phyloP scores from a whole-genome alignment of 1,140 invertebrate species.

The Lethrus apterus region DNA sequence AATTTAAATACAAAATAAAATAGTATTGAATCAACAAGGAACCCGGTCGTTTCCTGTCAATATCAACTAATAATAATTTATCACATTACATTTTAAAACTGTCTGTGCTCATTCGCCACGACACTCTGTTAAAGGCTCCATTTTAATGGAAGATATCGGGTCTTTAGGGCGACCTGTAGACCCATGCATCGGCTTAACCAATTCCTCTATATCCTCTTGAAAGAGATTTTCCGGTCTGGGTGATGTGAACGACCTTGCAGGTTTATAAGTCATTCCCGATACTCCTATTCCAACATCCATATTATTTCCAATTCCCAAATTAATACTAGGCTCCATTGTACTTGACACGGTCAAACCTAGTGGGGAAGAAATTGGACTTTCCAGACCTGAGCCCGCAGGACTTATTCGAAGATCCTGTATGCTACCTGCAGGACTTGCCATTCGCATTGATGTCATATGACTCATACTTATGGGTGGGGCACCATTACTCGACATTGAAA shows the following conservation, averaged over 20 bases:
- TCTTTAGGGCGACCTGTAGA: slow-evolving; percentile 30
- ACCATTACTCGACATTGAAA: slow-evolving; percentile 38
- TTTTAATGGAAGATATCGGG: slow-evolving; percentile 42
- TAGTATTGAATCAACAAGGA: slow-evolving; percentile 9
- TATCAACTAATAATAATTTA: slow-evolving; percentile 37
- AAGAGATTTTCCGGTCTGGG: slow-evolving; percentile 54
- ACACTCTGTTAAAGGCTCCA: slow-evolving; percentile 48
- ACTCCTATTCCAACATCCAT: slow-evolving; percentile 48
- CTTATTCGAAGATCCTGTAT: slow-evolving; percentile 39
- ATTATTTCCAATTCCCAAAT: slow-evolving; percentile 43
- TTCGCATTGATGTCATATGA: slow-evolving; percentile 34
- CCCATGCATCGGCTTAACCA: slow-evolving; percentile 47
- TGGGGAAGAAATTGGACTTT: slow-evolving; percentile 48
- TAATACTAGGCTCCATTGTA: slow-evolving; percentile 37
- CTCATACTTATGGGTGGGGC: slow-evolving; percentile 37
- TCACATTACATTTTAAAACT: slow-evolving; percentile 37
- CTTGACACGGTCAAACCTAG: slow-evolving; percentile 39
- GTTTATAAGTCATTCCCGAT: slow-evolving; percentile 61
- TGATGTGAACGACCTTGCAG: slow-evolving; percentile 48
- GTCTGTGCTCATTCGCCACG: slow-evolving; percentile 39
- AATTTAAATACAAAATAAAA: slow-evolving; percentile 18
- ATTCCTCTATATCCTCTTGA: slow-evolving; percentile 53
- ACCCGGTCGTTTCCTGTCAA: slow-evolving; percentile 1
- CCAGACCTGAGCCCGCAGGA: slow-evolving; percentile 38
- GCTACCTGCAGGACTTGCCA: slow-evolving; percentile 37